Percentiles rank a stretch among this genome's conserved stretches.
phyloP scores from a whole-genome alignment of 2,888 invertebrate species.

The Heliconius sara region DNA sequence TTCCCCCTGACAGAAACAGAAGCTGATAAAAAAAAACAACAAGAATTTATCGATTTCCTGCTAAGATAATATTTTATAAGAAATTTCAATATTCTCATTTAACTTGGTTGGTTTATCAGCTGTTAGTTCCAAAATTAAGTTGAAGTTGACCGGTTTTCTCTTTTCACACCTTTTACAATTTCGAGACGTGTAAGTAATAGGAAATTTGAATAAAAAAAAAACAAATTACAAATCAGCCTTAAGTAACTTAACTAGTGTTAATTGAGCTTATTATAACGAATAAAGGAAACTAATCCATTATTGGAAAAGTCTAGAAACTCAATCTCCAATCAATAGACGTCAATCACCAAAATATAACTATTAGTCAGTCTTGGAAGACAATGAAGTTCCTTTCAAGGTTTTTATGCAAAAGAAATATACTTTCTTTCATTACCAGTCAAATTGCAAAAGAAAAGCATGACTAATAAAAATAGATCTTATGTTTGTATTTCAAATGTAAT shows the following conservation, averaged over 20 bases:
- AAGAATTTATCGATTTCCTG: too few relatives aligned
- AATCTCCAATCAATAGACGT: neutral
- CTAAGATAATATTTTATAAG: too few relatives aligned
- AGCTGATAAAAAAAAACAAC: too few relatives aligned
- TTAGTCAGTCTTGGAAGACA: slow-evolving; percentile 73
- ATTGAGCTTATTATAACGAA: slow-evolving; percentile 14
- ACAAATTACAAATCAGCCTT: neutral
- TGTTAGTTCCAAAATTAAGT: too few relatives aligned
- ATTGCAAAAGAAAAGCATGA: neutral
- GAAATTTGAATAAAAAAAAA: neutral
- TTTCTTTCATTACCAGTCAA: neutral
- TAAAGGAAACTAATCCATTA: neutral
- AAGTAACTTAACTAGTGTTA: slow-evolving; percentile 21
- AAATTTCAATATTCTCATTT: too few relatives aligned
- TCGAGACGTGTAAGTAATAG: too few relatives aligned
- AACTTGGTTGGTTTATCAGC: too few relatives aligned
- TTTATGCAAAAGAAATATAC: slow-evolving; percentile 18
- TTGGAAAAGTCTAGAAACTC: slow-evolving; percentile 29
- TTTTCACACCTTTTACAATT: too few relatives aligned
- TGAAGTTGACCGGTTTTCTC: too few relatives aligned
- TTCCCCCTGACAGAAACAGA: too few relatives aligned
- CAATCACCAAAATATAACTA: slow-evolving; percentile 55
- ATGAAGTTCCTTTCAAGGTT: slow-evolving; percentile 60
- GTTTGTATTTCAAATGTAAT: too few relatives aligned
- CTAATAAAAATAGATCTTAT: neutral